Evolutionary conservation across 1,140 invertebrate species (phyloP).

Genomic region (Pachypeltis micranthus): DNA sequence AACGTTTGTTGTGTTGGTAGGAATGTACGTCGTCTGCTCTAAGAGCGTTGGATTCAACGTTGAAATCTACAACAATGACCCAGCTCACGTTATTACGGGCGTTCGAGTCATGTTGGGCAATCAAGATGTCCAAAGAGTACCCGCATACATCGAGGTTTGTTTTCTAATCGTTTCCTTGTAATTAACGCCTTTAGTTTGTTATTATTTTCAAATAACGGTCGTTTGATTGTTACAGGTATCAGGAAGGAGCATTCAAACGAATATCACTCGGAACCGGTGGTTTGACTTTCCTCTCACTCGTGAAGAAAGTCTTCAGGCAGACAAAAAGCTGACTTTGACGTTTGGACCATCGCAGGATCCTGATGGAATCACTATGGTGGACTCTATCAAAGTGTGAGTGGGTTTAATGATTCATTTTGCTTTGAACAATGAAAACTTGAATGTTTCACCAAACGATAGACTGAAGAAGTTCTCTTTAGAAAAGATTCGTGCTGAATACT

Average conservation of each 20-base stretch:
- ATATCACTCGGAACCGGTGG: conserved; percentile 71
- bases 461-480: too few species aligned
- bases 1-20: conserved; percentile 33
- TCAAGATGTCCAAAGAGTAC: conserved; percentile 73
- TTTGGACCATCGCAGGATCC: conserved; percentile 86
- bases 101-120: conserved; percentile 73
- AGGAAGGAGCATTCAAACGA: conserved; percentile 66
- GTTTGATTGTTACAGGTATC: conserved; percentile 42
- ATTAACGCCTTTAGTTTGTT: background rate
- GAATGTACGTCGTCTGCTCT: conserved; percentile 79
- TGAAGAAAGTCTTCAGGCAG: conserved; percentile 85
- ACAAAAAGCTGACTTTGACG: conserved; percentile 79
- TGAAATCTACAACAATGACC: conserved; percentile 80
- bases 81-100: conserved; percentile 75
- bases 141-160: conserved; percentile 62
- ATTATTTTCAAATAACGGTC: background rate
- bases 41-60: conserved; percentile 78
- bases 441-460: too few species aligned
- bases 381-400: conserved; percentile 74
- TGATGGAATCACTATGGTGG: conserved; percentile 79
- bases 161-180: background rate
- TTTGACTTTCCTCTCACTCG: conserved; percentile 89
- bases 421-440: too few species aligned
- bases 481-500: background rate
- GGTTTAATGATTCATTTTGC: background rate